Percentiles rank a stretch among this genome's conserved stretches.
Evolutionary conservation across 2,113 vertebrate species (phyloP).

Genomic region (Sebastes fasciatus): DNA sequence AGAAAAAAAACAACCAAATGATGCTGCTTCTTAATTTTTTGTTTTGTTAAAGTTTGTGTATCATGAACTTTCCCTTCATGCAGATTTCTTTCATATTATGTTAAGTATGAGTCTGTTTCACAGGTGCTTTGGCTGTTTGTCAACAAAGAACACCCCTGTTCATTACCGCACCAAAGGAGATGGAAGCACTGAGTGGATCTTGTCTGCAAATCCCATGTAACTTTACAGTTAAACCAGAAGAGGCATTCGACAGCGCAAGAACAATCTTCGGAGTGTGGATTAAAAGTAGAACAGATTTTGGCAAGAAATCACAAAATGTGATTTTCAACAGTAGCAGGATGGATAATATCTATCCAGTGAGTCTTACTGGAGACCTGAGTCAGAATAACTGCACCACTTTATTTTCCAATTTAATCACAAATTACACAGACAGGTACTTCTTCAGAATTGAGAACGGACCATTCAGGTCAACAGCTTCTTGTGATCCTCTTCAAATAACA

Average conservation of each 20-base stretch:
- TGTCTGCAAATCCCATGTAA: constrained; percentile 69
- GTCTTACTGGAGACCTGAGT: constrained; percentile 56
- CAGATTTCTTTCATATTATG: background rate
- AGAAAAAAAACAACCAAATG: no score
- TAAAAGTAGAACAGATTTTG: background rate
- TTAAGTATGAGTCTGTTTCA: background rate
- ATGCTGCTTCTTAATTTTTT: background rate
- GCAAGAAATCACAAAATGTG: rapidly evolving
- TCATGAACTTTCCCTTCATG: background rate
- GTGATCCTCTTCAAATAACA: constrained; percentile 26
- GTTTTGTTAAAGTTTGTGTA: background rate
- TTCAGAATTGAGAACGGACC: constrained; percentile 23
- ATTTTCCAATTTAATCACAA: constrained; percentile 24
- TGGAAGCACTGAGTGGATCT: constrained; percentile 60
- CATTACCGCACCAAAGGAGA: background rate
- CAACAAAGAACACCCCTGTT: rapidly evolving
- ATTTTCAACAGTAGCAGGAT: constrained; percentile 12
- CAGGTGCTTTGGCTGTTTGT: constrained; percentile 24
- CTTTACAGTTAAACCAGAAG: constrained; percentile 9
- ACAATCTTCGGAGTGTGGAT: constrained; percentile 34
- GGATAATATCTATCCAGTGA: background rate
- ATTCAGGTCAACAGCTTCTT: rapidly evolving
- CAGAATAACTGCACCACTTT: constrained; percentile 69
- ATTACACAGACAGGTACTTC: constrained; percentile 21
- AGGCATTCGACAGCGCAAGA: rapidly evolving